These are phyloP conservation scores for Nansenia antarctica DNA, from an alignment of 2,113 vertebrate species.

Conservation along the genomic window DNA sequence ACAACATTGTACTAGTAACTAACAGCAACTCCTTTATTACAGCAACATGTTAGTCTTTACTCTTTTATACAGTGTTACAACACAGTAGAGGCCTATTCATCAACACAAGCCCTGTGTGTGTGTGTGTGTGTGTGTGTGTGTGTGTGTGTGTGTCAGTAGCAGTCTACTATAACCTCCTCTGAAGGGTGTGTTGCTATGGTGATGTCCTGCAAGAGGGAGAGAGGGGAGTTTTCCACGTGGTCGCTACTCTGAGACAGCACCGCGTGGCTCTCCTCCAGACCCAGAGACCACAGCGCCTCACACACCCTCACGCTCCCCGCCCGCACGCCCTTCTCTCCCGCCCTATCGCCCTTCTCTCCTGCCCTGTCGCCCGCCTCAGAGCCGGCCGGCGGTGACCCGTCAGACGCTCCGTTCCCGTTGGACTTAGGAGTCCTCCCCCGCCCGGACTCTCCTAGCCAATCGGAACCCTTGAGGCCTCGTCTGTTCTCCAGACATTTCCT, in stretches of 20 bases:
- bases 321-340: conserved; percentile 13
- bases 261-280: conserved; percentile 74
- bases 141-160: conserved; percentile 50
- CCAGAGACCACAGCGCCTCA: conserved; percentile 64
- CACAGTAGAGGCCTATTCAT: too few species aligned
- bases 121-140: neutral
- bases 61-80: too few species aligned
- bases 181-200: conserved; percentile 66
- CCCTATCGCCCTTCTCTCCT: neutral
- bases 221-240: conserved; percentile 83
- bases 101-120: neutral
- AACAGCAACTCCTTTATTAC: too few species aligned
- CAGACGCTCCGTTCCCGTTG: neutral
- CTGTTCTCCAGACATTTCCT: conserved; percentile 38
- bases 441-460: neutral
- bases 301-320: conserved; percentile 41
- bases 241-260: conserved; percentile 83
- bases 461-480: neutral
- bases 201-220: conserved; percentile 90
- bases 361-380: neutral
- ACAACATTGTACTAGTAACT: too few species aligned
- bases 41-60: too few species aligned
- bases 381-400: neutral
- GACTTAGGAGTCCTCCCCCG: neutral
- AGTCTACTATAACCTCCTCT: conserved; percentile 62